phyloP scores from a whole-genome alignment of 2,113 vertebrate genomes.

The Cyprinodon brontotheroides region DNA sequence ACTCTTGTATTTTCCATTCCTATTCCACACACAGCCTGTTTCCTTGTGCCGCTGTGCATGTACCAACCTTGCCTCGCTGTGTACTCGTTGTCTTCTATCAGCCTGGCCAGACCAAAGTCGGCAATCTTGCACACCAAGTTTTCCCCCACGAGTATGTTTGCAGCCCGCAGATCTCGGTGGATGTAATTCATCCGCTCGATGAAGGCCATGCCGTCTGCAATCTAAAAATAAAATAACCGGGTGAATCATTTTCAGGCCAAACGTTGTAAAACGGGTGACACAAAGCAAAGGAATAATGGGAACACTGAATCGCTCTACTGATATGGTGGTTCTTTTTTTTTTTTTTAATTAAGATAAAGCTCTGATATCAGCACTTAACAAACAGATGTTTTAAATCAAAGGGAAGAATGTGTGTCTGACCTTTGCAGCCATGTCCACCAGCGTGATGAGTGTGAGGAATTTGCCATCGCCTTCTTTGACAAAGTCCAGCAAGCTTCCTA shows the following conservation, averaged over 20 bases:
- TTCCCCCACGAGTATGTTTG: slow-evolving; percentile 95
- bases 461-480: slow-evolving; percentile 97
- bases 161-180: slow-evolving; percentile 94
- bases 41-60: not conserved
- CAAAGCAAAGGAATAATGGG: slow-evolving; percentile 23
- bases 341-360: slow-evolving; percentile 49
- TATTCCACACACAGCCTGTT: slow-evolving; percentile 5
- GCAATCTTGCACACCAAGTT: slow-evolving; percentile 97
- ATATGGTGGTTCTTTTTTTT: slow-evolving; percentile 10
- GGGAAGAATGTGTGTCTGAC: slow-evolving; percentile 66
- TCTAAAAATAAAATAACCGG: slow-evolving; percentile 75
- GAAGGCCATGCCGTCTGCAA: slow-evolving; percentile 96
- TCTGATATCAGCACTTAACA: slow-evolving; percentile 10
- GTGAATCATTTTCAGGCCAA: slow-evolving; percentile 35
- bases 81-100: slow-evolving; percentile 97
- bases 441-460: slow-evolving; percentile 89
- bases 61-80: slow-evolving; percentile 92
- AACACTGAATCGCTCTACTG: slow-evolving; percentile 23
- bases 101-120: slow-evolving; percentile 94
- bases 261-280: not conserved
- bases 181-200: slow-evolving; percentile 99
- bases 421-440: slow-evolving; percentile 98
- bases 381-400: not conserved
- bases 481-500: slow-evolving; percentile 94
- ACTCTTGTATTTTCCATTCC: slow-evolving; percentile 22